Conservation (phyloP, 1,140 invertebrate genomes). For the Drosophila obscura region DNA sequence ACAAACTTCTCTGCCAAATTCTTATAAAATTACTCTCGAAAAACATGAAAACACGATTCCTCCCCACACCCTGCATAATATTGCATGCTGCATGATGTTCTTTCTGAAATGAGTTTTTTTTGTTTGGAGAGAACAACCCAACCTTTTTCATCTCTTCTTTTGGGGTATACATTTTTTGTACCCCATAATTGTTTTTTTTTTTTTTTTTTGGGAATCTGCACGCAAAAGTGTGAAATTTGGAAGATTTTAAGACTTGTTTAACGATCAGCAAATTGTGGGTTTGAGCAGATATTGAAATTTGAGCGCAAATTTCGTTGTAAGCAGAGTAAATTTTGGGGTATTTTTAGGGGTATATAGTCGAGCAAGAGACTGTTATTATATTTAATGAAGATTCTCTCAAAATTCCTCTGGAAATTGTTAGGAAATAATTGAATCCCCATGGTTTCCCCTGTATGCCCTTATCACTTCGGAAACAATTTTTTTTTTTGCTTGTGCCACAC, state of each 20-base stretch:
- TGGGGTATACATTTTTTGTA: not conserved
- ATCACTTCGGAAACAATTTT: not conserved
- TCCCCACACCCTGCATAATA: not conserved
- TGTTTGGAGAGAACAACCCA: not conserved
- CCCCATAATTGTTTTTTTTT: slow-evolving; percentile 1
- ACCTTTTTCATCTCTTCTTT: not conserved
- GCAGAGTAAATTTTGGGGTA: not conserved
- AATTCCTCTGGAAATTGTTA: not conserved
- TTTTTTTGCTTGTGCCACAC: slow-evolving; percentile 10
- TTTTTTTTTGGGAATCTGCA: slow-evolving; percentile 2
- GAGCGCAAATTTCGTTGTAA: too few relatives aligned
- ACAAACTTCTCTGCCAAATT: slow-evolving; percentile 10
- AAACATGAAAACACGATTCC: slow-evolving; percentile 27
- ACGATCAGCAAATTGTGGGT: slow-evolving; percentile 16
- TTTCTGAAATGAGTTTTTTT: not conserved
- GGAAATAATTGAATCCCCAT: not conserved
- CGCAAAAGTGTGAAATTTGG: slow-evolving; percentile 22
- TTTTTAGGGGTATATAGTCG: not conserved
- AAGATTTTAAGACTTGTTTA: not conserved
- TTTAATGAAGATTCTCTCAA: too few relatives aligned
- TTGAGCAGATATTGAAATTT: not conserved
- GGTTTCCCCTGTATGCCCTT: not conserved
- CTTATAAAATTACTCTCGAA: slow-evolving; percentile 19
- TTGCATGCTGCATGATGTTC: slow-evolving; percentile 12
- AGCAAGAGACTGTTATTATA: too few relatives aligned